These are phyloP conservation scores for Mactromeris polynyma DNA, from an alignment of 2,888 invertebrate species.

Conservation along the genomic window DNA sequence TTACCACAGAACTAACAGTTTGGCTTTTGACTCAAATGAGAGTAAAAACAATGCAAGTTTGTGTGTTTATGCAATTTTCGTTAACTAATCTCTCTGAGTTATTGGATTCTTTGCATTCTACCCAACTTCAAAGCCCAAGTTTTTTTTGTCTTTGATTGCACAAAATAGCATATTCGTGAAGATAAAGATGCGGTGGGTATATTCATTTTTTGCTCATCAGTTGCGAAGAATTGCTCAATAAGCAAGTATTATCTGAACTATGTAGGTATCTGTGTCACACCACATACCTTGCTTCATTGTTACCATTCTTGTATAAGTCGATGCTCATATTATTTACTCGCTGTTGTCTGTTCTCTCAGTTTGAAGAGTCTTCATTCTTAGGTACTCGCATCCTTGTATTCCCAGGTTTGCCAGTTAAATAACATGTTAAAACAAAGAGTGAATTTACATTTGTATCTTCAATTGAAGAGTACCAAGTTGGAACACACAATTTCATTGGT, in stretches of 20 bases:
- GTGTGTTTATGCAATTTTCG: conserved; percentile 1
- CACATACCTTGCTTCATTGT: neutral
- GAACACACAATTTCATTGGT: no score
- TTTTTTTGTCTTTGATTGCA: neutral
- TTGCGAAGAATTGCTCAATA: neutral
- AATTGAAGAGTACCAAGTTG: no score
- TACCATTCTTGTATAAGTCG: neutral
- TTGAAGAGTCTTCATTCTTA: neutral
- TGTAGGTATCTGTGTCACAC: neutral
- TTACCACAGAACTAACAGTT: neutral
- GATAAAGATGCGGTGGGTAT: neutral
- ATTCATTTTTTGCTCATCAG: neutral
- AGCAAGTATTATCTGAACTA: neutral
- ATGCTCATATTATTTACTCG: neutral
- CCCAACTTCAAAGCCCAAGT: neutral
- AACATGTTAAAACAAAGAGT: no score
- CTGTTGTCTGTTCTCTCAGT: neutral
- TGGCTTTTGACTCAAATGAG: neutral
- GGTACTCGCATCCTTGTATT: neutral
- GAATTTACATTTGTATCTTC: no score
- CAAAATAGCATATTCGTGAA: neutral
- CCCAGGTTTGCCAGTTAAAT: no score
- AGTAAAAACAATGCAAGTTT: conserved; percentile 6
- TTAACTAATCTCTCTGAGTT: neutral
- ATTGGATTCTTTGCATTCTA: neutral